Base-by-base conservation (phyloP, 2,797 vertebrate genomes). In the Taeniopygia guttata region DNA sequence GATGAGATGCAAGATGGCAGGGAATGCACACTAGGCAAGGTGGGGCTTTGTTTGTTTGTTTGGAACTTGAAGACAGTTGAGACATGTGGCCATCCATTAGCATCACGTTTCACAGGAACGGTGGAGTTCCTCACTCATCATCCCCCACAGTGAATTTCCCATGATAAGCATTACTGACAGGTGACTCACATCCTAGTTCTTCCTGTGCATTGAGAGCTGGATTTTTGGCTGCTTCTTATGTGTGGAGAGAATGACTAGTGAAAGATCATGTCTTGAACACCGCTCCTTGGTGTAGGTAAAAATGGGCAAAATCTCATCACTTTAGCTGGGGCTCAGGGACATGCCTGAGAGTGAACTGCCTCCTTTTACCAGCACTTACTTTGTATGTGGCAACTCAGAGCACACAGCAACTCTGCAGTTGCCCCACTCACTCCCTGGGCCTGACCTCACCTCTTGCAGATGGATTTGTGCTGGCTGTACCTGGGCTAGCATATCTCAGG, bases 1-100 rank as follows among this genome's bases (percentile, higher is more conserved):
- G 69, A 86, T 92, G 87, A 95, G 74, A 87, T 93, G 94, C 58
- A 66, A 94, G 80, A 84, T 95, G 92, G 58, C 94, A 88, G 87
- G 43, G 77, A 93, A 95, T 78, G 68, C 69, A 87, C 70, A 66
- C 21, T 34, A 58, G 84, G 84, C 77, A 90, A 92, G 90, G 75
- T 94, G 83, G 84, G 60, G 93, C 67, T 89, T 67, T 89, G 63
- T 84, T 89, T 94, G 89, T 93, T 92, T 95, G 83, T 95, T 58
- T 93, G 43, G 87, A 88, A 43, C 51, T 48, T 58, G 56, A 84
- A 95, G 82, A 82, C 26, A 60, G 48, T 34, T 46, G 73, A 89
- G 79, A 68, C 22, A 91, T 78, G 49, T 29, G 79, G 82, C 54
- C 20, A 9, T 62, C 48, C 32, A 0, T 87, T 74, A 82, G 74